Evolutionary conservation across 2,888 invertebrate species (phyloP), one percentile per base, ranked within the genome.

Genomic region (Sminthurides aquaticus): DNA sequence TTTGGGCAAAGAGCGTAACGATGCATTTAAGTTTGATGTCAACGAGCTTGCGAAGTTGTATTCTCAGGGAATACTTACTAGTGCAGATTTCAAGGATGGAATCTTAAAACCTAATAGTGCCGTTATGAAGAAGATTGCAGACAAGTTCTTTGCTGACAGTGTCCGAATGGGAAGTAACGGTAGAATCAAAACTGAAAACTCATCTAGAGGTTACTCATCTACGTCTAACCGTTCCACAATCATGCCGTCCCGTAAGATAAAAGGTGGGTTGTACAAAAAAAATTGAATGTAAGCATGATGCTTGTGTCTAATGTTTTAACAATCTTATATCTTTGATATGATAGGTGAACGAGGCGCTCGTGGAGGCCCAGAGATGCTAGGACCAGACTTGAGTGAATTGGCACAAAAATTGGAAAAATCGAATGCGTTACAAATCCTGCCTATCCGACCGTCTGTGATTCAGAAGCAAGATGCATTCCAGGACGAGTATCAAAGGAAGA

Each of bases 381-480:
- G 70, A 28, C 70, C 74, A 20, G 71, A 67, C 0, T 54, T 74
- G 18, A 69, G 66, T 58, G 71, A 75, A 60, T 62, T 75, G 15
- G 73, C 74, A 5, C 71, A 72, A 25, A 73, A 73, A 49, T 54
- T 75, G 63, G 71, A 71, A 56, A 70, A 67, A 59, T 72, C 71
- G 1, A 73, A 73, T 65, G 71, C 74, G 3, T 62, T 75, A 15
- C 71, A 72, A 65, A 75, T 75, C 49, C 61, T 72, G 2, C 72
- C 73, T 15, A 70, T 73, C 57, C 68, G 69, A 15, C 72, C 73
- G 5, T 62, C 65, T 55, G 68, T 71, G 57, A 69, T 68, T 28
- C 61, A 64, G 49, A 67, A 70, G 28, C 67, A 61, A 58, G 70
- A 70, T 1, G 11, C 27, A 24, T 22, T 52, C 22, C 54, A 49